Evolutionary conservation across 2,888 invertebrate genomes (phyloP), one percentile per base, ranked within the genome.

Genomic region (Hypomecis atomaria): DNA sequence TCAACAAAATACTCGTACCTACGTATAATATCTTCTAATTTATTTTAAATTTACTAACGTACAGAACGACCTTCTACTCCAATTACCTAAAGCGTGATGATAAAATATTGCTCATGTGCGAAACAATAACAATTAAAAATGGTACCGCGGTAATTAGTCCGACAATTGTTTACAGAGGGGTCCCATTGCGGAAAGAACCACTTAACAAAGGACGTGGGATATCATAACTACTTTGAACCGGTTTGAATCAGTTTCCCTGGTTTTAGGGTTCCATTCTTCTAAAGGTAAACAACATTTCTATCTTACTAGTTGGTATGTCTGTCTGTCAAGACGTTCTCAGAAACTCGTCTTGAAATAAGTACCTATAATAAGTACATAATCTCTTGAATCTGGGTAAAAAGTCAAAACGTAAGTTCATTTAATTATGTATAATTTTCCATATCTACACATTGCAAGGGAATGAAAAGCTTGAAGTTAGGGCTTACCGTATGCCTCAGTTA

Each of bases 151-250:
- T 69, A 68, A 70, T 76, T 75, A 74, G 70, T 66, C 50, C 66
- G 71, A 69, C 71, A 45, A 11, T 23, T 55, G 33, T 74, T 77
- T 76, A 77, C 59, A 64, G 66, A 66, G 62, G 71, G 71, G 69
- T 76, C 64, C 75, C 71, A 75, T 80, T 73, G 78, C 84, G 87
- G 86, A 87, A 82, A 82, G 72, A 74, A 72, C 76, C 81, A 83
- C 85, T 57, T 84, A 78, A 65, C 61, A 73, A 76, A 78, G 78
- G 79, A 81, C 79, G 71, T 68, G 49, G 65, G 48, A 67, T 66
- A 73, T 73, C 78, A 71, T 69, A 79, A 79, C 77, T 76, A 75
- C 77, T 77, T 74, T 60, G 10, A 70, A 70, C 76, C 63, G 65
- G 73, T 71, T 74, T 61, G 0, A 62, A 44, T 60, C 49, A 55